phyloP scores from a whole-genome alignment of 2,113 vertebrate species.

The Sprattus sprattus region DNA sequence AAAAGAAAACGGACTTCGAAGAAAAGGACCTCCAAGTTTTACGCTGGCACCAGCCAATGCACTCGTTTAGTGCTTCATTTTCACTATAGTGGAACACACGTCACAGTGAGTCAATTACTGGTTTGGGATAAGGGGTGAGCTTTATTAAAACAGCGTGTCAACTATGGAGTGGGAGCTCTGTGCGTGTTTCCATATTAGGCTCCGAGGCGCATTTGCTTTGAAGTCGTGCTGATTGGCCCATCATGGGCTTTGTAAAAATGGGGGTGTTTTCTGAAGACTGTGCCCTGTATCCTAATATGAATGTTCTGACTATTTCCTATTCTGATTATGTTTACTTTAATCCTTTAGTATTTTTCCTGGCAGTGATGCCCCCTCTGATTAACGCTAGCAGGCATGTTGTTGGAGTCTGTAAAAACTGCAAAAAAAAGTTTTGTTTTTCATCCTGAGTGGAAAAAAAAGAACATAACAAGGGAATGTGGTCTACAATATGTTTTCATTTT shows the following conservation, averaged over 20 bases:
- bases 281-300: constrained; percentile 38
- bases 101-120: background rate
- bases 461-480: constrained; percentile 15
- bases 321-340: constrained; percentile 62
- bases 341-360: constrained; percentile 61
- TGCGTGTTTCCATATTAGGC: constrained; percentile 39
- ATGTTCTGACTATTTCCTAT: constrained; percentile 50
- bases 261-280: constrained; percentile 31
- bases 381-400: constrained; percentile 58
- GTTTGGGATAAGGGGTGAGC: background rate
- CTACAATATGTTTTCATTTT: constrained; percentile 40
- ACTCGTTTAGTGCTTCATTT: background rate
- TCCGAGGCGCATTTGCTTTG: constrained; percentile 47
- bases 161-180: constrained; percentile 21
- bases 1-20: background rate
- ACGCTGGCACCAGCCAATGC: background rate
- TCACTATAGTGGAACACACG: background rate
- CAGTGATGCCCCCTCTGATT: constrained; percentile 51
- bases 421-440: constrained; percentile 54
- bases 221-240: constrained; percentile 48
- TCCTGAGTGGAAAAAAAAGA: constrained; percentile 41
- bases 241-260: constrained; percentile 43
- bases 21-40: background rate
- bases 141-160: constrained; percentile 55
- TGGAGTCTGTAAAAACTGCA: constrained; percentile 54